These are phyloP conservation scores for Cryptoblepharus egeriae DNA, from an alignment of 2,797 vertebrate species.

Conservation along the genomic window DNA sequence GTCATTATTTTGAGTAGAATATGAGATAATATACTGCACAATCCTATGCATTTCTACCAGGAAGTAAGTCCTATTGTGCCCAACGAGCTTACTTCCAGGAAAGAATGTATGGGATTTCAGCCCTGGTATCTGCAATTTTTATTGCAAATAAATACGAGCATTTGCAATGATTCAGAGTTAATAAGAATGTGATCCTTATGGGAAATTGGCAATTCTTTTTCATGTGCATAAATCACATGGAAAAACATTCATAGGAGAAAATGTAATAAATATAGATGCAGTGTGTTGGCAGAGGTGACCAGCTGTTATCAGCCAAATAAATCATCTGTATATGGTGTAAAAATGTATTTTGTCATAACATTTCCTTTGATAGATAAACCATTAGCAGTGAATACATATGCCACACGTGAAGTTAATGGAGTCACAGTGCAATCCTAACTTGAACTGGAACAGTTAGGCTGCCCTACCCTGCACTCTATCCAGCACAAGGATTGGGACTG, in stretches of 20 bases:
- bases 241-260: slow-evolving; percentile 65
- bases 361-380: slow-evolving; percentile 44
- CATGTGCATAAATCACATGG: slow-evolving; percentile 72
- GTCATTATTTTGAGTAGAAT: neutral
- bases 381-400: slow-evolving; percentile 7
- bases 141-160: neutral
- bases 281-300: slow-evolving; percentile 61
- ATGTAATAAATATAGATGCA: slow-evolving; percentile 57
- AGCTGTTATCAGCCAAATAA: slow-evolving; percentile 41
- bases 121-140: neutral
- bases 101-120: too few species aligned
- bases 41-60: too few species aligned
- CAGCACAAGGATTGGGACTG: too few species aligned
- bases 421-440: too few species aligned
- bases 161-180: neutral
- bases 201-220: slow-evolving; percentile 58
- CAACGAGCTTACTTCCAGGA: too few species aligned
- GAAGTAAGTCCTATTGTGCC: too few species aligned
- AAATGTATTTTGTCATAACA: slow-evolving; percentile 56
- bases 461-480: too few species aligned
- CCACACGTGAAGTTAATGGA: neutral
- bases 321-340: slow-evolving; percentile 69
- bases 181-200: slow-evolving; percentile 35
- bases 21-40: neutral
- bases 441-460: too few species aligned